These are phyloP conservation scores for Muschampia plurimacula DNA, from an alignment of 2,888 invertebrate species.

Conservation along the genomic window DNA sequence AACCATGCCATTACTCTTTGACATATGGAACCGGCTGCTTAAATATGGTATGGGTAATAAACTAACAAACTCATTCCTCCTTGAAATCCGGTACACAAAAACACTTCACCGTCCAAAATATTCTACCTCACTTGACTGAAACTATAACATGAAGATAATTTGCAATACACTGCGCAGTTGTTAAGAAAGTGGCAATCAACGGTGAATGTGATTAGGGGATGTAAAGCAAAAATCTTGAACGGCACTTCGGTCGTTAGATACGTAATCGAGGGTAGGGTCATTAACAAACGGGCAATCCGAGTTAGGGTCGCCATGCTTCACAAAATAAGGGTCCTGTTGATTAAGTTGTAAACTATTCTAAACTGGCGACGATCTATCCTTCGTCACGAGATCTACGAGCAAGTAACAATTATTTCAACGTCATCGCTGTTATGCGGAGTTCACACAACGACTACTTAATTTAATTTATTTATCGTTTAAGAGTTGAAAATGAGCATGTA, in stretches of 20 bases:
- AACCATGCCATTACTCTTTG: conserved; percentile 7
- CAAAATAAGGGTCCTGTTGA: conserved; percentile 46
- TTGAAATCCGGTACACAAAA: conserved; percentile 25
- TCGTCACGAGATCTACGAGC: conserved; percentile 32
- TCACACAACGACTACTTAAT: not conserved
- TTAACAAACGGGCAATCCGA: conserved; percentile 40
- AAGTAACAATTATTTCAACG: conserved; percentile 32
- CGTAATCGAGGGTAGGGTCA: conserved; percentile 28
- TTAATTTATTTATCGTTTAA: not conserved
- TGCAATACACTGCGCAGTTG: conserved; percentile 18
- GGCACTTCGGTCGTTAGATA: conserved; percentile 25
- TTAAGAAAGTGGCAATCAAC: not conserved
- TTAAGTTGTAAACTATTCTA: conserved; percentile 45
- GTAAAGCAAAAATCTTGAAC: conserved; percentile 29
- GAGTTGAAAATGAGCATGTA: too few relatives aligned
- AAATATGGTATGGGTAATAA: conserved; percentile 28
- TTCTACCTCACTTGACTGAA: not conserved
- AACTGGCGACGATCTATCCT: conserved; percentile 33
- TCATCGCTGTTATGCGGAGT: conserved; percentile 7
- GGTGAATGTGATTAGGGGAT: conserved; percentile 19
- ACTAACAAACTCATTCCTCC: conserved; percentile 31
- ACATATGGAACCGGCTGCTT: conserved; percentile 14
- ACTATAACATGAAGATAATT: not conserved
- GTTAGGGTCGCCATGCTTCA: conserved; percentile 41
- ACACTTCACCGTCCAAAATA: conserved; percentile 11